phyloP scores from a whole-genome alignment of 2,888 invertebrate genomes.

The Exephanes ischioxanthus region DNA sequence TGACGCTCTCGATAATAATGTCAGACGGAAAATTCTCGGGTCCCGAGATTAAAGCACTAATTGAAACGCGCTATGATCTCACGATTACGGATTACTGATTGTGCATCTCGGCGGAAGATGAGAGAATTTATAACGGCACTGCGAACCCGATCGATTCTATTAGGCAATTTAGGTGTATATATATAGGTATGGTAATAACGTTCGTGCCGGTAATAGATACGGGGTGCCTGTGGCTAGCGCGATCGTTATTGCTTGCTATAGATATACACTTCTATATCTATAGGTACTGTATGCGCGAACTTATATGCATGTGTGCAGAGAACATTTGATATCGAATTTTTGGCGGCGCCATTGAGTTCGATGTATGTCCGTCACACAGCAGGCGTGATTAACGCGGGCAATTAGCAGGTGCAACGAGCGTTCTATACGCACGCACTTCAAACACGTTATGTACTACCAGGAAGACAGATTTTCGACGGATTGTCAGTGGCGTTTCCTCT shows the following conservation, averaged over 20 bases:
- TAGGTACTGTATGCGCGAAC: neutral
- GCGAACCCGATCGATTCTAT: slow-evolving; percentile 16
- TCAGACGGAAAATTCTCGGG: slow-evolving; percentile 27
- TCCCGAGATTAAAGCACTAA: slow-evolving; percentile 17
- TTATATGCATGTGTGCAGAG: neutral
- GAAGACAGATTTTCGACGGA: neutral
- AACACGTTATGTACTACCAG: neutral
- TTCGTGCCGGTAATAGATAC: neutral
- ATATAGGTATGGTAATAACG: neutral
- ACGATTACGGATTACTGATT: slow-evolving; percentile 31
- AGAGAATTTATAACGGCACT: neutral
- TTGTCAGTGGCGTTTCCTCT: neutral
- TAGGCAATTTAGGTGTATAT: slow-evolving; percentile 10
- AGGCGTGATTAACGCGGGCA: slow-evolving; percentile 67
- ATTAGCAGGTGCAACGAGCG: slow-evolving; percentile 66
- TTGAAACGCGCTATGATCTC: slow-evolving; percentile 35
- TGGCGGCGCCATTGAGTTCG: slow-evolving; percentile 38
- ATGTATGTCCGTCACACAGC: slow-evolving; percentile 50
- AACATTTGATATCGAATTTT: slow-evolving; percentile 18
- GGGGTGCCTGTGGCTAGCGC: neutral
- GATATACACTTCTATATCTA: too few relatives aligned
- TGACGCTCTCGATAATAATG: slow-evolving; percentile 27
- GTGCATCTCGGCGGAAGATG: neutral
- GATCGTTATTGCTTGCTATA: too few relatives aligned
- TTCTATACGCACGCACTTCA: slow-evolving; percentile 10